Base-by-base conservation (phyloP, 2,888 invertebrate species). In the Geotrupes spiniger region DNA sequence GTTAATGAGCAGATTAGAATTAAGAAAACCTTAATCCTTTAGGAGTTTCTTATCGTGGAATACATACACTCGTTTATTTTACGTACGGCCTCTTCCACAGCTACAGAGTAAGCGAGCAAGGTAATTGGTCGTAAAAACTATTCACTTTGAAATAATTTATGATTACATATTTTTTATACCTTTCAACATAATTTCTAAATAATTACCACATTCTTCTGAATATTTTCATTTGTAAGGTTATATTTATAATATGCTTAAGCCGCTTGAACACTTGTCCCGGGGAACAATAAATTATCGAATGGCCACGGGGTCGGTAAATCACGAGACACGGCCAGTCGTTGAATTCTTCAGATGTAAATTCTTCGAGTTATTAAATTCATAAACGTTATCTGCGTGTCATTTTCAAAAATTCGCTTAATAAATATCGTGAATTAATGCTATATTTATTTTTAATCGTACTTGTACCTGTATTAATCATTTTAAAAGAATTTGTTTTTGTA, bases 351-450 rank as follows among this genome's bases (percentile, higher is more conserved):
- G 12, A 26, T 43, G 43, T 33, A 33, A 43, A 43, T 43, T 43
- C 43, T 33, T 36, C 43, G 43, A 43, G 43, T 43, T 43, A 43
- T 43, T 43, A 43, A 43, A 43, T 33, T 43, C 36, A 43, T 43
- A 43, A 43, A 33, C 12, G 33, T 33, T 33, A 33, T 15, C 33
- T 12, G n/a, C 11, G 11, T 33, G 33, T 14, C 15, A 33, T 33
- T 33, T 15, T 12, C 9, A 33, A 33, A n/a, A 33, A 33, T 33
- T 33, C 11, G 33, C 33, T 14, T 14, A 14, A 15, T 14, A 14
- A 33, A 33, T 11, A 33, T 14, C 14, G 6, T 9, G 33, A 10
- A 33, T 33, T 33, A 10, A 33, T 33, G 21, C 21, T 21, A 4
- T 21, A 21, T 4, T 21, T 21, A 21, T 21, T 21, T 21, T 21